Percentiles rank a stretch among this genome's conserved stretches.
Conservation (phyloP, 23 tunicate genomes). For the Pegea sp. region DNA sequence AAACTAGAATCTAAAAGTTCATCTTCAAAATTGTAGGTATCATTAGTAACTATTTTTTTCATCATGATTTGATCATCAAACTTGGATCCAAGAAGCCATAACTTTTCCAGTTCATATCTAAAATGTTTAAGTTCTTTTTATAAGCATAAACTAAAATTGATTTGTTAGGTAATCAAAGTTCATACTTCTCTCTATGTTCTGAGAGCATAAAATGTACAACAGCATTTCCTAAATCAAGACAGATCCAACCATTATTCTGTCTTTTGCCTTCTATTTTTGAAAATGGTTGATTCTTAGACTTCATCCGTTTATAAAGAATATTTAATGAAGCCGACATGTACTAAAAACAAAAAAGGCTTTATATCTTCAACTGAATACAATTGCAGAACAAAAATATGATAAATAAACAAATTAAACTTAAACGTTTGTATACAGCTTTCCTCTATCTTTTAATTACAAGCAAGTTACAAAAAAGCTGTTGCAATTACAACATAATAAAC, state of each 20-base stretch:
- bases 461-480: too few species aligned
- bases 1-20: too few species aligned
- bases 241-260: slow-evolving; percentile 33
- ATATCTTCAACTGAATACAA: too few species aligned
- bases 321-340: slow-evolving; percentile 38
- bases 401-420: neutral
- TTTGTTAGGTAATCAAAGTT: neutral
- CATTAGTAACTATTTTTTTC: too few species aligned
- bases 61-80: slow-evolving; percentile 30
- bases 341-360: slow-evolving; percentile 2
- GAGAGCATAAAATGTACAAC: slow-evolving; percentile 77
- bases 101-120: slow-evolving; percentile 55
- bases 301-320: slow-evolving; percentile 35
- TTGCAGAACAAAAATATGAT: neutral
- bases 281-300: slow-evolving; percentile 26
- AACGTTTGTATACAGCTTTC: too few species aligned
- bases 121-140: neutral
- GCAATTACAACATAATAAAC: too few species aligned
- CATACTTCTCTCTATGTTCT: slow-evolving; percentile 20
- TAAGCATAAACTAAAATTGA: neutral
- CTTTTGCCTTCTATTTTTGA: slow-evolving; percentile 46
- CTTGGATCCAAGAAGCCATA: slow-evolving; percentile 69
- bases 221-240: slow-evolving; percentile 53
- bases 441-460: too few species aligned
- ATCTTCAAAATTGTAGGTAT: too few species aligned